phyloP scores from a whole-genome alignment of 2,888 invertebrate genomes.

The Diploptera punctata region DNA sequence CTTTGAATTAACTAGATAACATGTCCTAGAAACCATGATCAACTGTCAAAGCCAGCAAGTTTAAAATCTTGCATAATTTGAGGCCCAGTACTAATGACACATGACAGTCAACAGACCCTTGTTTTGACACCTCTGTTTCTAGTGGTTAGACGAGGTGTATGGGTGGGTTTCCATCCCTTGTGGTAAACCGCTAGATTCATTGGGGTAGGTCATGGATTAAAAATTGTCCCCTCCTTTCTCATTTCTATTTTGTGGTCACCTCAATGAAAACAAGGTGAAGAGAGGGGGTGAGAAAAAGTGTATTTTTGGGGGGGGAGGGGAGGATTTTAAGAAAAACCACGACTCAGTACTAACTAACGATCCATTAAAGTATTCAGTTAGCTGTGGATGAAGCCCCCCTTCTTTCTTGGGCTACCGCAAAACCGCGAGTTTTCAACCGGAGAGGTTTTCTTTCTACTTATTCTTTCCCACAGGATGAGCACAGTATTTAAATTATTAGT shows the following conservation, averaged over 20 bases:
- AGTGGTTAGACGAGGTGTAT: neutral
- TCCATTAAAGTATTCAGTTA: slow-evolving; percentile 13
- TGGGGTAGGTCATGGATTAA: slow-evolving; percentile 15
- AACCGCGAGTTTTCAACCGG: slow-evolving; percentile 1
- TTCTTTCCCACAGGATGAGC: neutral
- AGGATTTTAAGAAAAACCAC: slow-evolving; percentile 1
- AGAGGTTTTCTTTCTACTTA: neutral
- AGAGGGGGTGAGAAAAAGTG: neutral
- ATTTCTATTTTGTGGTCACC: slow-evolving; percentile 7
- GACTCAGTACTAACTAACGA: neutral
- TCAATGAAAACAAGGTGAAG: slow-evolving; percentile 5
- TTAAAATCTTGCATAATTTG: neutral
- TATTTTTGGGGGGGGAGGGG: too few relatives aligned
- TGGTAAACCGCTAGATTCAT: slow-evolving; percentile 13
- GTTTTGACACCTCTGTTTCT: neutral
- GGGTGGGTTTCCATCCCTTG: neutral
- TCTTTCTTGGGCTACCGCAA: neutral
- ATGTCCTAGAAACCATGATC: too few relatives aligned
- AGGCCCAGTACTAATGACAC: neutral
- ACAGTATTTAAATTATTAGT: slow-evolving; percentile 21
- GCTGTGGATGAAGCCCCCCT: neutral
- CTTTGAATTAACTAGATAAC: too few relatives aligned
- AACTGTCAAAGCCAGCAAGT: neutral
- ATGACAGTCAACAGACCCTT: neutral
- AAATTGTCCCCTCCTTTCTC: neutral